Conservation (phyloP, 2,113 vertebrate genomes). For the Seriola quinqueradiata region DNA sequence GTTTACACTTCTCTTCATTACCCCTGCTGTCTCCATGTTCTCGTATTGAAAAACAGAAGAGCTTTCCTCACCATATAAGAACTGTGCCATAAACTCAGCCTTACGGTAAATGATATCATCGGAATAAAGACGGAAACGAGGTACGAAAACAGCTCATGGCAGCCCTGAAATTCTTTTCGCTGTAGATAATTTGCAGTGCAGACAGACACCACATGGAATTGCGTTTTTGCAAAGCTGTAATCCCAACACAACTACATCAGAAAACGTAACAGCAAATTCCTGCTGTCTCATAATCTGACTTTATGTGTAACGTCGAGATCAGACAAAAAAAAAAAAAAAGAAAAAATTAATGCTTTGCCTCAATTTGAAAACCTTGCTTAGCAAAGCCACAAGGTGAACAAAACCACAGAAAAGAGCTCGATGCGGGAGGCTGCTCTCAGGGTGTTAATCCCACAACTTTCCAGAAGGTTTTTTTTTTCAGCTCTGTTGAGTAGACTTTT, state of each 20-base stretch:
- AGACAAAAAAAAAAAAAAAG: constrained; percentile 1
- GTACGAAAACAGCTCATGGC: constrained; percentile 23
- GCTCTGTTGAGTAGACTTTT: constrained; percentile 57
- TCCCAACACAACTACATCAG: constrained; percentile 16
- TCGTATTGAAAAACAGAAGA: constrained; percentile 43
- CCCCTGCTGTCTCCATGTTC: constrained; percentile 43
- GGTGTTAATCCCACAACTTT: constrained; percentile 65
- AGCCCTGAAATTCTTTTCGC: constrained; percentile 54
- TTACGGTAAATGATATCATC: constrained; percentile 57
- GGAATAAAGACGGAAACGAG: constrained; percentile 44
- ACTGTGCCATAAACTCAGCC: constrained; percentile 44
- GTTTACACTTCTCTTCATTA: constrained; percentile 62
- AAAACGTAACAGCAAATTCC: constrained; percentile 40
- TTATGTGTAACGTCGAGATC: constrained; percentile 15
- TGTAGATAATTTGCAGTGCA: constrained; percentile 55
- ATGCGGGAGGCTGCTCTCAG: constrained; percentile 36
- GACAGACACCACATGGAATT: constrained; percentile 69
- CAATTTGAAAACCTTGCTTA: constrained; percentile 9
- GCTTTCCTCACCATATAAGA: constrained; percentile 46
- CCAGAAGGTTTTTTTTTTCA: constrained; percentile 62
- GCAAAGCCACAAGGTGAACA: constrained; percentile 19
- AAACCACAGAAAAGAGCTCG: constrained; percentile 35
- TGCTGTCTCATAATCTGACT: constrained; percentile 45
- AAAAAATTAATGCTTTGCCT: not conserved
- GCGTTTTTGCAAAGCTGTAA: constrained; percentile 36